These are phyloP conservation scores for Heteractis magnifica DNA, from an alignment of 92 coral and sea anemone species.

Conservation along the genomic window DNA sequence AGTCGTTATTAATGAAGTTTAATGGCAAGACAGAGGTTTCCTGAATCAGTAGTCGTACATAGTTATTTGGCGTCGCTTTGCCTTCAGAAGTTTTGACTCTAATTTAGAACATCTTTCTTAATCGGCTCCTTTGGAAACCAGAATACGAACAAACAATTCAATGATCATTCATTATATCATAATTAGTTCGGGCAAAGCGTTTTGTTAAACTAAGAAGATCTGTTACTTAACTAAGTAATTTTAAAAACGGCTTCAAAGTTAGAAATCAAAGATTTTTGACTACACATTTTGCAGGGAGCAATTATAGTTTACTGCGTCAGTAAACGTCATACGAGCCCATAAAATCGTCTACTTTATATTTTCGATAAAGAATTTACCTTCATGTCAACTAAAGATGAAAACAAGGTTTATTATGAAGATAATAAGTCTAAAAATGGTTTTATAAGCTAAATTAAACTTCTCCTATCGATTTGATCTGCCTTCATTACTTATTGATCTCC, in stretches of 20 bases:
- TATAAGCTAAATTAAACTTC: background rate
- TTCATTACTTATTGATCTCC: background rate
- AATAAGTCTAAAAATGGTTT: background rate
- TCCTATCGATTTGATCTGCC: background rate
- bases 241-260: background rate
- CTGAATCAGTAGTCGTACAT: background rate
- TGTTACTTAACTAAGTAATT: background rate
- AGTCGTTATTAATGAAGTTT: background rate
- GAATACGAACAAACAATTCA: background rate
- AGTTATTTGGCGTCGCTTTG: background rate
- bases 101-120: background rate
- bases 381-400: background rate
- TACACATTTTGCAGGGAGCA: background rate
- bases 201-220: background rate
- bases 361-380: background rate
- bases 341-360: background rate
- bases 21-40: no score
- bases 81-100: background rate
- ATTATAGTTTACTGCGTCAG: background rate
- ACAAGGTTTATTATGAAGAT: background rate
- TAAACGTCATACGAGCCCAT: background rate
- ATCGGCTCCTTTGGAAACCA: constrained; percentile 1
- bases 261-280: background rate
- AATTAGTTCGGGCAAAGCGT: background rate
- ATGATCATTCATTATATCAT: background rate